Percentiles rank a stretch among this genome's conserved stretches.
Evolutionary conservation across 2,888 invertebrate species (phyloP).

Genomic region (Standfussiana lucernea): DNA sequence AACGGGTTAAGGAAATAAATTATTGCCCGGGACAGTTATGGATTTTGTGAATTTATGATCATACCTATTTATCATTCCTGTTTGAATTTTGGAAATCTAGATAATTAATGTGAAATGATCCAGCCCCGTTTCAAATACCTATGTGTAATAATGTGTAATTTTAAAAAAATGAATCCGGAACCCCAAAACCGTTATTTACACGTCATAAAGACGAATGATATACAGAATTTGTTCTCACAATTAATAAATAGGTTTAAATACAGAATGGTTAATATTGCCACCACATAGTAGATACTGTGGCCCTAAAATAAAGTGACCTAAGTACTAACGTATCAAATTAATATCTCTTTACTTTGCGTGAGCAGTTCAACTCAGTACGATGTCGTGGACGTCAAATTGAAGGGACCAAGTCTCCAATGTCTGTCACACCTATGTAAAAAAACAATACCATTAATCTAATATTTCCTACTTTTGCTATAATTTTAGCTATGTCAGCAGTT

Average conservation of each 20-base stretch:
- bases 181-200: background rate
- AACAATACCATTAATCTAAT: no score
- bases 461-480: no score
- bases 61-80: conserved; percentile 22
- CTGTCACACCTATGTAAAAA: no score
- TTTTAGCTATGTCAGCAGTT: no score
- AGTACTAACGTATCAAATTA: background rate
- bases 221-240: background rate
- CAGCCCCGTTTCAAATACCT: background rate
- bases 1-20: conserved; percentile 1
- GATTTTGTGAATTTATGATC: conserved; percentile 24
- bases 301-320: background rate
- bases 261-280: background rate
- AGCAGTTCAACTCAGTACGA: background rate
- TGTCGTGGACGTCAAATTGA: no score
- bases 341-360: background rate
- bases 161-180: background rate
- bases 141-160: no score
- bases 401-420: no score
- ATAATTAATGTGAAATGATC: background rate
- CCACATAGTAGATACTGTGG: background rate
- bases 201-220: background rate
- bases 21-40: background rate
- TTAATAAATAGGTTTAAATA: background rate
- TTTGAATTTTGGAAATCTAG: conserved; percentile 27